Evolutionary conservation across 2,888 invertebrate species (phyloP), one percentile per base, ranked within the genome.

Genomic region (Hipparchia sbordonii): DNA sequence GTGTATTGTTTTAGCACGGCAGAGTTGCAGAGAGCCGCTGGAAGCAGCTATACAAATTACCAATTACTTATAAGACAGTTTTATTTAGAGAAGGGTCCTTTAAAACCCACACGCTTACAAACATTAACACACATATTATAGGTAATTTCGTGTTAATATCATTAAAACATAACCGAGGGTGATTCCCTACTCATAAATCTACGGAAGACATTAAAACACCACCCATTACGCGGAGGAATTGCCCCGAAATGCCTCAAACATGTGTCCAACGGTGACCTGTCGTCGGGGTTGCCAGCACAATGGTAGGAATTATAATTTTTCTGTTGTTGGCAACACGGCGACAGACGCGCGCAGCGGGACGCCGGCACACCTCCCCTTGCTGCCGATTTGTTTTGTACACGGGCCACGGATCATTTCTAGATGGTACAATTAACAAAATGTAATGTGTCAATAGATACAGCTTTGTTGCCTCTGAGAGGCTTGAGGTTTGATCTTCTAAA

Each of bases 261-360:
- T 93, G 92, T 93, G 93, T 91, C 91, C 88, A 87, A 89, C 87
- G 80, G 91, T 87, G 92, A 93, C 90, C 92, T 93, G 93, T 93
- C 93, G 91, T 92, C 93, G 86, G 91, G 91, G 92, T 84, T 90
- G 89, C 90, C 85, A 89, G 81, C 79, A 91, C 91, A 92, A 91
- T 89, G 79, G 80, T 74, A 80, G 82, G 87, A 91, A 91, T 92
- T 92, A 87, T 89, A 87, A 85, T 90, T 90, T 91, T 90, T 89
- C 85, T 85, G 88, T 87, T 88, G 90, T 86, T 91, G 88, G 91
- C 90, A 91, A 91, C 89, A 89, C 87, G 84, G 85, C 89, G 91
- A 93, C 93, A 93, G 92, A 92, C 92, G 92, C 88, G 87, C 93
- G 77, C 93, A 71, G 90, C 92, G 89, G 93, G 93, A 82, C 67